Conservation (phyloP, 2,888 invertebrate species). For the Archips xylosteana region DNA sequence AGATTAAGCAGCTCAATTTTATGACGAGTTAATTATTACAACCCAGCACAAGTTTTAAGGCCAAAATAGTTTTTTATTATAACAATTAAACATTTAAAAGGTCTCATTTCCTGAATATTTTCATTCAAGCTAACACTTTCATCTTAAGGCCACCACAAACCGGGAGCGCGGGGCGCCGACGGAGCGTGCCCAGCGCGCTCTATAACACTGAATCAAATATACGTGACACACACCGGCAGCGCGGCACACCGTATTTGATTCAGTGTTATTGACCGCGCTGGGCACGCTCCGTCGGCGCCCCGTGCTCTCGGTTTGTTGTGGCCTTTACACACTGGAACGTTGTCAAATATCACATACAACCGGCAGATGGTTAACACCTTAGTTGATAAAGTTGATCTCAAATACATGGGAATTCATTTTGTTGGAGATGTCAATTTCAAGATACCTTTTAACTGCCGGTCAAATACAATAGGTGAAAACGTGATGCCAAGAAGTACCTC, state of each 20-base stretch:
- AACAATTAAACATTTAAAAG: not conserved
- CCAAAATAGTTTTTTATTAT: not conserved
- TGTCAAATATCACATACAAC: slow-evolving; percentile 5
- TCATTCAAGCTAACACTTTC: not conserved
- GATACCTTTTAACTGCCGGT: slow-evolving; percentile 7
- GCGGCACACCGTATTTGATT: no score
- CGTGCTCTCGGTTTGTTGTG: no score
- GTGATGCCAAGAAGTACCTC: not conserved
- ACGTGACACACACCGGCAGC: no score
- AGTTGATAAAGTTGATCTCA: not conserved
- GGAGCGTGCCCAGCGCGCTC: no score
- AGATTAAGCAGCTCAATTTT: slow-evolving; percentile 16
- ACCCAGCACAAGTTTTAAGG: not conserved
- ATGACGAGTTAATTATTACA: not conserved
- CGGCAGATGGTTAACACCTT: not conserved
- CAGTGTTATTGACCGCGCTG: no score
- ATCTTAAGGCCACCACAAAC: no score
- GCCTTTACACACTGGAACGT: not conserved
- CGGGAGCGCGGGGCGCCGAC: no score
- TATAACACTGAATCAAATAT: no score
- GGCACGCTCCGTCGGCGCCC: no score
- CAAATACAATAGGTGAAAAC: not conserved
- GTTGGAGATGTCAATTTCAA: not conserved
- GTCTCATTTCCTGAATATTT: not conserved
- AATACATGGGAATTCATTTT: not conserved